Base-by-base conservation (phyloP, 2,113 vertebrate species). In the Polypterus bichir region DNA sequence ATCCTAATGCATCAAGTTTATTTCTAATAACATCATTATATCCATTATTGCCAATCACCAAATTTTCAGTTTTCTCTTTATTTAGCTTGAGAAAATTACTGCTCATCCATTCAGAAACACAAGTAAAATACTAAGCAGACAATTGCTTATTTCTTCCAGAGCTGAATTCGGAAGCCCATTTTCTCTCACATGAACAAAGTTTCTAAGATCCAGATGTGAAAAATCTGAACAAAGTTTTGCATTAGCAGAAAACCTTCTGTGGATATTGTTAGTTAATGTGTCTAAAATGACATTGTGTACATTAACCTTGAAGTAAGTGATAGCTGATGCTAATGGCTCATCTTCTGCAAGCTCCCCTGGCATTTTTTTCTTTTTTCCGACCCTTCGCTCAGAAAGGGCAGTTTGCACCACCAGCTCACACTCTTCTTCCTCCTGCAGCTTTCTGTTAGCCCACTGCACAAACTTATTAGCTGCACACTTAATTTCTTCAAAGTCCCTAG, bases 221-320 rank as follows among this genome's bases (percentile, higher is more conserved):
- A 72, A 51, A 63, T 69, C 67, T 63, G 59, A 4, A 4, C 49
- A 65, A 4, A 69, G 49, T 49, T 49, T 53, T 60, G 45, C 65
- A 67, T 65, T 65, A 44, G 49, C 62, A 48, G 57, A 47, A 64
- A 48, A 69, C 9, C 46, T 3, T 2, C 27, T 44, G 3, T 64
- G 59, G 44, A 71, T 49, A 7, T 54, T 59, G 2, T 66, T 56
- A 44, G 44, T 46, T 44, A 63, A 62, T 47, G 60, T 69, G 49
- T 71, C 61, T 7, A 68, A 9, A 9, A 68, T 52, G 46, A 66
- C 64, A 56, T 44, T 66, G 55, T 71, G 64, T n/a, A 68, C 27
- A 3, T 60, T 68, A 27, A 63, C 47, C 9, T 59, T 46, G 11
- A 52, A 62, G 10, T 47, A 54, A 5, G 7, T 54, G 8, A 49